Percentiles rank a stretch among this genome's conserved stretches.
phyloP scores from a whole-genome alignment of 2,113 vertebrate genomes.

The Polyodon spathula region DNA sequence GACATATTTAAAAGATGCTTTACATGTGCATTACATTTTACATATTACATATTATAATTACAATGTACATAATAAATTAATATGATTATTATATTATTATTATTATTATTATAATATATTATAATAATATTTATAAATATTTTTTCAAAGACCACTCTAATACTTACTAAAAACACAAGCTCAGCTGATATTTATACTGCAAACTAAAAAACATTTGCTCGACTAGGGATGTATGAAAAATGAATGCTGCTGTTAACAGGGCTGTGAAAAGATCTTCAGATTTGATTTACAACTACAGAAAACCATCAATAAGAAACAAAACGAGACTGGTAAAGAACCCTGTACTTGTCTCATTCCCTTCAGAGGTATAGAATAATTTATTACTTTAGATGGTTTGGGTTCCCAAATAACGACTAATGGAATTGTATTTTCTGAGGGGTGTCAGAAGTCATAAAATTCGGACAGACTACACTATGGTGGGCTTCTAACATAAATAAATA shows the following conservation, averaged over 20 bases:
- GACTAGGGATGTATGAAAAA: background rate
- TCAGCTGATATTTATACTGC: too few relatives aligned
- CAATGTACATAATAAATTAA: too few relatives aligned
- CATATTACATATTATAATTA: too few relatives aligned
- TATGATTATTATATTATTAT: too few relatives aligned
- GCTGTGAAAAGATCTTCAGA: background rate
- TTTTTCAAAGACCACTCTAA: too few relatives aligned
- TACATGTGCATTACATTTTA: too few relatives aligned
- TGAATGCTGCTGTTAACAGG: background rate
- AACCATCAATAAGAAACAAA: background rate
- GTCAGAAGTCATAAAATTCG: background rate
- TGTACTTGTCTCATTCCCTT: background rate
- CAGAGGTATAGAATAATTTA: conserved; percentile 4
- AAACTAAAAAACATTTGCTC: too few relatives aligned
- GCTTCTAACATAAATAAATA: too few relatives aligned
- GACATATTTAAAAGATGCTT: too few relatives aligned
- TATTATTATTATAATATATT: too few relatives aligned
- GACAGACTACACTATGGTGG: background rate
- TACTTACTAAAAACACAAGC: too few relatives aligned
- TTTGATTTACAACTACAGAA: background rate
- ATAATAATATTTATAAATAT: too few relatives aligned
- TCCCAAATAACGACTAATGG: background rate
- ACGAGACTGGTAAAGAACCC: background rate
- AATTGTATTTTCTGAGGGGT: background rate
- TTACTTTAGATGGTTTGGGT: background rate